phyloP scores from a whole-genome alignment of 2,888 invertebrate genomes.

The Tetragonisca angustula region DNA sequence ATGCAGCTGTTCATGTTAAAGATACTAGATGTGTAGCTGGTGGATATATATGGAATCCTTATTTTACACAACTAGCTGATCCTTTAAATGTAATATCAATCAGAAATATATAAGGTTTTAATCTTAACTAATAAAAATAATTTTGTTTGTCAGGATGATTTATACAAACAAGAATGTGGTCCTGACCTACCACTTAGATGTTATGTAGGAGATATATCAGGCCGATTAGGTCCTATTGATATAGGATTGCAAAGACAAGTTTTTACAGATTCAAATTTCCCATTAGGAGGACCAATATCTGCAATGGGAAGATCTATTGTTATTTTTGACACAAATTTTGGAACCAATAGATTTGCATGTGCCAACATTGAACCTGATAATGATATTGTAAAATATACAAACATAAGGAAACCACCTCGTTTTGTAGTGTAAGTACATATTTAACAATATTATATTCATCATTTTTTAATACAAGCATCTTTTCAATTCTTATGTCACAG shows the following conservation, averaged over 20 bases:
- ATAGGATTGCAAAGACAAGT: constrained; percentile 91
- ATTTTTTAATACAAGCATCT: neutral
- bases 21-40: constrained; percentile 94
- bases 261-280: constrained; percentile 94
- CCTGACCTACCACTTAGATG: constrained; percentile 95
- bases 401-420: constrained; percentile 93
- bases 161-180: constrained; percentile 94
- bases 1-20: constrained; percentile 92
- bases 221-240: constrained; percentile 92
- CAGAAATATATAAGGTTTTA: neutral
- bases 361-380: constrained; percentile 96
- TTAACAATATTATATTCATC: neutral
- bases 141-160: constrained; percentile 87
- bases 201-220: constrained; percentile 95
- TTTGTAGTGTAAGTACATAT: constrained; percentile 91
- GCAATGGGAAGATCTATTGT: constrained; percentile 95
- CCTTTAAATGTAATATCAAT: constrained; percentile 89
- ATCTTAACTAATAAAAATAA: constrained; percentile 9
- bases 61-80: constrained; percentile 94
- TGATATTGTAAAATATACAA: constrained; percentile 95
- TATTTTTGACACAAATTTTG: constrained; percentile 90
- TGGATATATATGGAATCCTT: constrained; percentile 96
- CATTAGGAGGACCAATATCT: constrained; percentile 90
- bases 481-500: constrained; percentile 83
- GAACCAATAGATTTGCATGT: constrained; percentile 91